These are phyloP conservation scores for Lasioglossum malachurum DNA, from an alignment of 2,888 invertebrate species.

Conservation along the genomic window DNA sequence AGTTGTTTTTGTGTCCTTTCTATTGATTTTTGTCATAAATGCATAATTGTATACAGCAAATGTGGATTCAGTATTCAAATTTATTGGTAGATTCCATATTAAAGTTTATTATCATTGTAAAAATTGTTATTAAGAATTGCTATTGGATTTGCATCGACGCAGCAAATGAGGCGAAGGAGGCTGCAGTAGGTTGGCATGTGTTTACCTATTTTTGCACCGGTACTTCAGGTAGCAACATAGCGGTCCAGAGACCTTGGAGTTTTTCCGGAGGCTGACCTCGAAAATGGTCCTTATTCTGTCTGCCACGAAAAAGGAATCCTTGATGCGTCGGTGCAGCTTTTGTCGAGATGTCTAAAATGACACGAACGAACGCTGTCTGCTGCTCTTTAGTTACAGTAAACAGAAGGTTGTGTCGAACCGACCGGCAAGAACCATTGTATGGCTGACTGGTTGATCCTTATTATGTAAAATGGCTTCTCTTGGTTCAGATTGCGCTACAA, in stretches of 20 bases:
- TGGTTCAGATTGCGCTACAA: background rate
- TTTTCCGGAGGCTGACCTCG: conserved; percentile 66
- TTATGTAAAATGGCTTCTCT: background rate
- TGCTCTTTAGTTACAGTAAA: background rate
- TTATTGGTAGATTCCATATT: too few relatives aligned
- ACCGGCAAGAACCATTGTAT: background rate
- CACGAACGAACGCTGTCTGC: background rate
- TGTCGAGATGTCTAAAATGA: conserved; percentile 49
- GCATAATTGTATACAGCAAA: too few relatives aligned
- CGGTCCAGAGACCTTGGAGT: conserved; percentile 53
- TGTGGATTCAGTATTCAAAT: too few relatives aligned
- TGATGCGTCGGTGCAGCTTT: conserved; percentile 70
- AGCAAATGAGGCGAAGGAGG: background rate
- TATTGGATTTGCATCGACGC: background rate
- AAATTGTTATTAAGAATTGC: background rate
- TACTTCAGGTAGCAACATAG: conserved; percentile 66
- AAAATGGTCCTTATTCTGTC: conserved; percentile 45
- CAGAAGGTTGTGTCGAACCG: background rate
- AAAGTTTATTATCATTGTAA: too few relatives aligned
- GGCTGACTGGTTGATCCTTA: background rate
- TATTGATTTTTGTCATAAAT: too few relatives aligned
- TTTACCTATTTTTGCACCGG: conserved; percentile 53
- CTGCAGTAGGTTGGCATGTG: conserved; percentile 5
- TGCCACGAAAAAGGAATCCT: conserved; percentile 56
- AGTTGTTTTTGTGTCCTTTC: too few relatives aligned